Evolutionary conservation across 1,140 invertebrate genomes (phyloP), one percentile per base, ranked within the genome.

Genomic region (Macrosteles quadrilineatus): DNA sequence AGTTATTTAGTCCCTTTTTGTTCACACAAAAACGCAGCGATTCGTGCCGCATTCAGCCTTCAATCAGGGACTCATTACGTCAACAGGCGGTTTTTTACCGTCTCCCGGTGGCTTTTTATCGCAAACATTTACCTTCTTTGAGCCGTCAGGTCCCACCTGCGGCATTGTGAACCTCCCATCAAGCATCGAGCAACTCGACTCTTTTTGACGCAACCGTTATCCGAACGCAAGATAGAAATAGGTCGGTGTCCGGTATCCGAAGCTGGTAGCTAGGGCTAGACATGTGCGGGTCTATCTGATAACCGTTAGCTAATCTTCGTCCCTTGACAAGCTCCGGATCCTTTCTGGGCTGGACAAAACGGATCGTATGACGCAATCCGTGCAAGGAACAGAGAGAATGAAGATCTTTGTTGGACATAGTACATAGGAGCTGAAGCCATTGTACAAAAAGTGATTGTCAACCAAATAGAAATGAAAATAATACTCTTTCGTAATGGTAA

Each of bases 271-370:
- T 6, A 53, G 47, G 47, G 21, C 14, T 6, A 2, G 21, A 29
- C 27, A 59, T 25, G 55, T 27, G 21, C 55, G 4, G 4, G 3
- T 19, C 47, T 17, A 50, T 50, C 47, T 50, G 14, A 21, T 17
- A 29, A 30, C 55, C 55, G 55, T 59, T 59, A 59, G 55, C 55
- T 59, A 59, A 59, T 59, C 32, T 36, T 36, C 32, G n/a, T n/a
- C 32, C 55, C 55, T 25, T 59, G 55, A 59, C 55, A 23, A 25
- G 23, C 55, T 14, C 6, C 21, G 4, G 55, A 6, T 25, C 12
- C 25, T 59, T 59, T 14, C 14, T 59, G 2, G 25, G n/a, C 55
- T 59, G 55, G 25, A 4, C 21, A 14, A 27, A 23, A 36, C 4
- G 32, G 4, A 36, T 36, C 32, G 32, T 4, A 14, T 36, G 32